Evolutionary conservation across 2,888 invertebrate genomes (phyloP).

Genomic region (Heliconius aoede): DNA sequence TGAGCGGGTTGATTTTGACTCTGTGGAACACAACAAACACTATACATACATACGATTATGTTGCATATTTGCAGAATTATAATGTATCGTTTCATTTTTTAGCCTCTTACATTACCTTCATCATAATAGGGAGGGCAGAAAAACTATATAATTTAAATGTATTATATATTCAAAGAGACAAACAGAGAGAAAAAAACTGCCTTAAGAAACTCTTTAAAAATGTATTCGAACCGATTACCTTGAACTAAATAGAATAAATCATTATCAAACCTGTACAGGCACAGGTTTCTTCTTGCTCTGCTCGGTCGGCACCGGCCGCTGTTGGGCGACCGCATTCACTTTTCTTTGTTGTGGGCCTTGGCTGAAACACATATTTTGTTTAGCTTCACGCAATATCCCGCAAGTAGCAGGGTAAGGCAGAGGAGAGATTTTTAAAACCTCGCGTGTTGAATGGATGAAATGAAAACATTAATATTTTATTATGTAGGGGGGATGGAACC

Average conservation of each 20-base stretch:
- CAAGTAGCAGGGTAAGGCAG: background rate
- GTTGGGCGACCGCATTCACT: constrained; percentile 69
- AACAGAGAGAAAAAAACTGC: no score
- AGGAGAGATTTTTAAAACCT: background rate
- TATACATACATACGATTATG: constrained; percentile 49
- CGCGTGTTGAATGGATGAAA: no score
- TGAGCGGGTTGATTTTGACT: constrained; percentile 46
- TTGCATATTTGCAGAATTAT: constrained; percentile 20
- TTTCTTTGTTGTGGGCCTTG: constrained; percentile 58
- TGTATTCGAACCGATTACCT: background rate
- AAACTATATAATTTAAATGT: no score
- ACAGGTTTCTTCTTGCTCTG: constrained; percentile 61
- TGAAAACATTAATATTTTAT: no score
- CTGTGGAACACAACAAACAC: constrained; percentile 47
- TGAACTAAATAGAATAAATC: constrained; percentile 3
- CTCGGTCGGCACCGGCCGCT: constrained; percentile 73
- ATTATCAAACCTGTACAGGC: constrained; percentile 56
- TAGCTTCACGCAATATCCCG: no score
- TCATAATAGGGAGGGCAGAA: no score
- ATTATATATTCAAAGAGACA: no score
- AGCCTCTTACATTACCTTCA: no score
- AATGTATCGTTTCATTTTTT: background rate
- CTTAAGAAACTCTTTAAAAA: no score
- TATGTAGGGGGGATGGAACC: no score
- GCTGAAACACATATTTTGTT: constrained; percentile 52